Evolutionary conservation across 2,888 invertebrate genomes (phyloP), one percentile per base, ranked within the genome.

Genomic region (Acrobasis suavella): DNA sequence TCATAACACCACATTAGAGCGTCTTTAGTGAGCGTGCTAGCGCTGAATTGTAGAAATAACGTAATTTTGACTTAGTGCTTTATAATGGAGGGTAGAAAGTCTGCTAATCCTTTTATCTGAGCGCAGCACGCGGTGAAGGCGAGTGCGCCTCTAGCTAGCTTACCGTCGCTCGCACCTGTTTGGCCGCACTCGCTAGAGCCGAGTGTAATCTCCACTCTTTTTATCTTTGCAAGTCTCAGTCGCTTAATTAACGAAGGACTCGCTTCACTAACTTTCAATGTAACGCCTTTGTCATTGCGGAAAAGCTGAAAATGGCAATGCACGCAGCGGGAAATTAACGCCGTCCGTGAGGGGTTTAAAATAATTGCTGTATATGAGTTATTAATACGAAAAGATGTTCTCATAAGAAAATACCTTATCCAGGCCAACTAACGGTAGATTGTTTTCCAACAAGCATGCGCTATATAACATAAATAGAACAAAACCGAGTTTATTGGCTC

Each of bases 101-200:
- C 78, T 83, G 81, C 73, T 87, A 87, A 87, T 86, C 87, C 87
- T 79, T 87, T 87, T 89, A 89, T 89, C 88, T 83, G 77, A 81
- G 80, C 77, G 79, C 77, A 83, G 82, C 88, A 87, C 83, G 77
- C 86, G 83, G 81, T 69, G 74, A 75, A 73, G 77, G 75, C 72
- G 76, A 77, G 73, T 68, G 74, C 68, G 70, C 69, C 71, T 69
- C 75, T 67, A 65, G 63, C 62, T 51, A 65, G 78, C 77, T 81
- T 77, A 75, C 76, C 74, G 71, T 65, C 71, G 71, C 71, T 77
- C 80, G 78, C 83, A 85, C 86, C 85, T 85, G 85, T 74, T 77
- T 79, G 71, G 74, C 83, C 78, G 77, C 78, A 77, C 76, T 78
- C 75, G 75, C 74, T 72, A 67, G 69, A 70, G 73, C 71, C 70